These are phyloP conservation scores for Philotrypesis tridentata DNA, from an alignment of 1,140 invertebrate species.

Conservation along the genomic window DNA sequence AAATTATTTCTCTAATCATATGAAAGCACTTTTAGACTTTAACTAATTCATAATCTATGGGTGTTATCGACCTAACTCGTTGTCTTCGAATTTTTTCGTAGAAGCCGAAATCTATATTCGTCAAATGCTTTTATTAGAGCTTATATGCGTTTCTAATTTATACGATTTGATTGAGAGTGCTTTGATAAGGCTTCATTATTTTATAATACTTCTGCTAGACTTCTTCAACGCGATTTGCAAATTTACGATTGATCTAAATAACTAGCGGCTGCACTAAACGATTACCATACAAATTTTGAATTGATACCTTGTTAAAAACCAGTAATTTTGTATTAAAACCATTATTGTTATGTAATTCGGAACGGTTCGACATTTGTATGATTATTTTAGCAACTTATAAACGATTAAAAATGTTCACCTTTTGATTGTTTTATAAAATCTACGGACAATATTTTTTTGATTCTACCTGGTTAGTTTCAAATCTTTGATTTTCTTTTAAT, in stretches of 20 bases:
- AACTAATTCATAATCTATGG: neutral
- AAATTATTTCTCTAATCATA: conserved; percentile 20
- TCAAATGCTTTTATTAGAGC: neutral
- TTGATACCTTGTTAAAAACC: neutral
- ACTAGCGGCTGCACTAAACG: neutral
- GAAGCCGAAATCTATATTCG: neutral
- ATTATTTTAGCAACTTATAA: neutral
- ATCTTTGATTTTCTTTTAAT: conserved; percentile 11
- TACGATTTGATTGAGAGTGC: neutral
- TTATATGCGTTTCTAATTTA: neutral
- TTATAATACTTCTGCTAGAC: neutral
- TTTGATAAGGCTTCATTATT: neutral
- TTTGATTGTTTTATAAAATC: neutral
- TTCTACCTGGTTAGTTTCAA: neutral
- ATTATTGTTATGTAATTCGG: neutral
- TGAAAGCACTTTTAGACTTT: neutral
- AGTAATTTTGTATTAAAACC: neutral
- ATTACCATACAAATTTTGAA: neutral
- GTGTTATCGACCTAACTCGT: neutral
- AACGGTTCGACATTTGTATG: neutral
- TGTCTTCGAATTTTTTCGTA: neutral
- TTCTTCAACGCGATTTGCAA: neutral
- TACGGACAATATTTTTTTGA: neutral
- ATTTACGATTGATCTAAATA: neutral
- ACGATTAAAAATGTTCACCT: neutral